Base-by-base conservation (phyloP, 2,797 vertebrate species). In the Lepus townsendii region DNA sequence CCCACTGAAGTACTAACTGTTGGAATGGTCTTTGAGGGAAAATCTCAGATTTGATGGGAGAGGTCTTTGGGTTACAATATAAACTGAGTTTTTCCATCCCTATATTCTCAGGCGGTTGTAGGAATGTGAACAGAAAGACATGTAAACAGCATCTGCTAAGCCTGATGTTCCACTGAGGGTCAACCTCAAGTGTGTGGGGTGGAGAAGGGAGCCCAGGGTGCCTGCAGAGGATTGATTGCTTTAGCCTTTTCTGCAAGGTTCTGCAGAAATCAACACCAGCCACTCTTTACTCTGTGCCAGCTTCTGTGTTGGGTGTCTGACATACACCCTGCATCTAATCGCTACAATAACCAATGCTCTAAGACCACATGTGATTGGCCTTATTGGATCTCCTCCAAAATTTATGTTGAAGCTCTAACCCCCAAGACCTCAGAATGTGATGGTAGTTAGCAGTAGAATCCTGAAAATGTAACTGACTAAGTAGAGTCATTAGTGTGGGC, bases 331-430 rank as follows among this genome's bases (percentile, higher is more conserved):
- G 19, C 3, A 19, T 38, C 68, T 85, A 17, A 62, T 35, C 17
- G 30, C 72, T 52, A 27, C 5, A 19, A 38, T 52, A 69, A 60
- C 17, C 3, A 7, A 11, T 14, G 7, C 27, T 27, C 7, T 52
- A 66, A 47, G 26, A 10, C 7, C 35, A 57, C 19, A 6, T 3
- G 1, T 12, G 5, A 30, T 16, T 0, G 8, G 2, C 13, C 63
- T 19, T 17, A 32, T 19, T 30, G 5, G 75, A 20, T 22, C 19
- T 17, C 38, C 69, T 5, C 19, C 17, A 32, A 62, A 26, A 62
- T 10, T 52, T 27, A 24, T 47, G 1, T 7, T 47, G 14, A 42
- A 52, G 7, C 10, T 3, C 30, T 57, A 72, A 71, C 7, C 17
- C 20, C 11, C 1, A 26, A 7, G 5, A 68, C 50, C 57, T 73